Evolutionary conservation across 2,113 vertebrate genomes (phyloP), one percentile per base, ranked within the genome.

Genomic region (Pluvianellus socialis): DNA sequence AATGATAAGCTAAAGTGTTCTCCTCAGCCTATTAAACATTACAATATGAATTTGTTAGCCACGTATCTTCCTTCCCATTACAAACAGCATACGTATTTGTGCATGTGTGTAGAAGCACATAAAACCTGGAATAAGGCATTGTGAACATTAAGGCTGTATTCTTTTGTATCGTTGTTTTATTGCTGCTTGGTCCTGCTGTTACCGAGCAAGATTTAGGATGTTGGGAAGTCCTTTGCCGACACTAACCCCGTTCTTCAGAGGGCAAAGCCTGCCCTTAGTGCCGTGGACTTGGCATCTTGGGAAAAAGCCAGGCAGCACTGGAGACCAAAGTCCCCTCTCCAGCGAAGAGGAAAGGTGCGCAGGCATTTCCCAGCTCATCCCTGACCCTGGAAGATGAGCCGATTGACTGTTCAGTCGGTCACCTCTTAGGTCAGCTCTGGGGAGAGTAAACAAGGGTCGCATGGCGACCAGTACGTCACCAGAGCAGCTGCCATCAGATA

Each of bases 261-360:
- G 5, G 49, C 42, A 82, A 45, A 73, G 13, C 17, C 65, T 81
- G 67, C 28, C 42, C 12, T 14, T 6, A 26, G 38, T 6, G 33
- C 44, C 44, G 18, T 0, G 26, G 52, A 12, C 14, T 13, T 8
- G 53, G 56, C 1, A 0, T 3, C 28, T 1, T 55, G 52, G 67
- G 50, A 23, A 58, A 55, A 58, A 26, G 32, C 24, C 38, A 14
- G 71, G 35, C 52, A 72, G 44, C 44, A 1, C 32, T 4, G 42
- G 77, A 40, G 44, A 58, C 1, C 50, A 7, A 19, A 50, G 49
- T 7, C 50, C 22, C 45, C 49, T 21, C 10, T 23, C 13, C 17
- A 26, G 40, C 1, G 3, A 38, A 12, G 33, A 38, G 32, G 33
- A 68, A 72, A 35, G 79, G 45, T 12, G 62, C 21, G 6, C 24